Evolutionary conservation across 2,113 vertebrate species (phyloP).

Genomic region (Tragelaphus buxtoni): DNA sequence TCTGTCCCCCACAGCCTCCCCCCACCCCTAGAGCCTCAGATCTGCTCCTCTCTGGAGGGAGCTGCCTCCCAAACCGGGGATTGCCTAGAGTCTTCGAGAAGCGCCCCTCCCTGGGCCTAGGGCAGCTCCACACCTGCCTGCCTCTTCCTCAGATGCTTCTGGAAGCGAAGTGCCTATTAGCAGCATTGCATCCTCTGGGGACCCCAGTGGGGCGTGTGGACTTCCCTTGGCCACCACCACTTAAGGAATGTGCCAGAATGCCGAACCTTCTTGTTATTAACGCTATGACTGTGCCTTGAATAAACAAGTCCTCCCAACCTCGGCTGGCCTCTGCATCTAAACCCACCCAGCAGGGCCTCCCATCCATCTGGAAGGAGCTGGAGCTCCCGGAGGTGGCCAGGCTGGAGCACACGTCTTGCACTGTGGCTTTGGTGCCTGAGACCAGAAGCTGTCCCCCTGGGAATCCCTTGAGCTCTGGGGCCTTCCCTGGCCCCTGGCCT

Average conservation of each 20-base stretch:
- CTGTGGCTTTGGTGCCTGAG: background rate
- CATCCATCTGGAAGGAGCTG: background rate
- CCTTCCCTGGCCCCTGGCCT: background rate
- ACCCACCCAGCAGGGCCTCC: background rate
- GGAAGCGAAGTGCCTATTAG: conserved; percentile 77
- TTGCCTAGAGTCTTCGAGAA: background rate
- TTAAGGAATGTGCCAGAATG: conserved; percentile 82
- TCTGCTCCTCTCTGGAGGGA: background rate
- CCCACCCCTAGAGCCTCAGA: background rate
- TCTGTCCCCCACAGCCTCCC: background rate
- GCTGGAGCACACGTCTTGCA: background rate
- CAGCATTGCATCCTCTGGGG: conserved; percentile 59
- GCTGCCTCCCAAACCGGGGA: background rate
- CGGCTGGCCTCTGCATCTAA: background rate
- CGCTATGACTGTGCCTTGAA: conserved; percentile 85
- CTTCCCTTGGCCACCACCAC: conserved; percentile 66
- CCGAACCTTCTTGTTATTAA: conserved; percentile 78
- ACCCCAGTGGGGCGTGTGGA: conserved; percentile 30
- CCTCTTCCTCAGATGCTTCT: conserved; percentile 42
- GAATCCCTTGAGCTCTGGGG: too few species aligned
- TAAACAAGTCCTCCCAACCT: conserved; percentile 78
- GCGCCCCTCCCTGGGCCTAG: background rate
- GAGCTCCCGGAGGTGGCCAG: background rate
- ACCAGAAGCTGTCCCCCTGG: background rate
- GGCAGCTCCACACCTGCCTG: background rate